Base-by-base conservation (phyloP, 2,797 vertebrate species). In the Sciurus carolinensis region DNA sequence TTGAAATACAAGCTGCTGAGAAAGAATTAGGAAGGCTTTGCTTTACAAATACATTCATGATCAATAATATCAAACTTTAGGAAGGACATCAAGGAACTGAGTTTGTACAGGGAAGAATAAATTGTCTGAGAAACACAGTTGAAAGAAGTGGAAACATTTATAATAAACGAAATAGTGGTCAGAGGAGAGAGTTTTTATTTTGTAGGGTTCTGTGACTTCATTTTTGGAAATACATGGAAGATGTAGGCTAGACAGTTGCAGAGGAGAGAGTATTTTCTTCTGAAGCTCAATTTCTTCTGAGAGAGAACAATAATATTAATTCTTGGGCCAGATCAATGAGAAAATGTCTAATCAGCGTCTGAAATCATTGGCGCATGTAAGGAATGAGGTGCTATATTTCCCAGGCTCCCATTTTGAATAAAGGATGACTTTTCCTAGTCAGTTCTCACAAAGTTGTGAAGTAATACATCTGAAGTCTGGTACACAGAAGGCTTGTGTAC, bases 1-100 rank as follows among this genome's bases (percentile, higher is more conserved):
- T 90, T 72, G 69, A 94, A 92, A 85, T 82, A 52, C 10, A 11
- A 90, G 57, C 30, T 95, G 54, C 18, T 66, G 77, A 67, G 69
- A 17, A n/a, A 95, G 44, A 94, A 77, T 90, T 64, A 64, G 13
- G 3, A 20, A 82, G 7, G 26, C 44, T 47, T 44, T 92, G 73
- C 10, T 87, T 90, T 80, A 85, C 39, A 42, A 62, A 62, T 77
- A 39, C 28, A n/a, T 7, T 66, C 1, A 5, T n/a, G 42, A 47
- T 36, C 80, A 86, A 57, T 9, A 95, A 13, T 20, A 39, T 72
- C 54, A 72, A n/a, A 84, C 42, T 79, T 83, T 30, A 67, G 67
- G n/a, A 84, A 10, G 7, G 18, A 62, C 18, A 30, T 2, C 17
- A 39, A 59, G 66, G 42, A 86, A 64, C 52, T 77, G 67, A 90